A percentile compares a stretch with the other conserved stretches of the same genome.
These are phyloP conservation scores for Pristionchus mayeri DNA, from an alignment of 2,888 invertebrate species.

Conservation along the genomic window DNA sequence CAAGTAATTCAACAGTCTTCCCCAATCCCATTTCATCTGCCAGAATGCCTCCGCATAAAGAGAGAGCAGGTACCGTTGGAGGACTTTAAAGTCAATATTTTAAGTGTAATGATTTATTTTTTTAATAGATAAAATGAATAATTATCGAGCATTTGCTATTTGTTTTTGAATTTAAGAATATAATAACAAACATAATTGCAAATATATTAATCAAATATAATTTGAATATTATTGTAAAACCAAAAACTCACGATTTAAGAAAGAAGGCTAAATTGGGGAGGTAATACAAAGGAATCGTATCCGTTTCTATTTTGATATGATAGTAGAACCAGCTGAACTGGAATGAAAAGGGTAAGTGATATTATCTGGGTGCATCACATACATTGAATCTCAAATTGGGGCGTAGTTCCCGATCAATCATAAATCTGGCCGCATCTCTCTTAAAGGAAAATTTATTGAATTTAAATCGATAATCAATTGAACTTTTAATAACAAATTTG, in stretches of 20 bases:
- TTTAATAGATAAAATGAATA: too few species aligned
- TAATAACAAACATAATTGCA: too few species aligned
- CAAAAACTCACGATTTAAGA: neutral
- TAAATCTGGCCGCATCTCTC: conserved; percentile 77
- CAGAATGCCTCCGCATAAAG: conserved; percentile 80
- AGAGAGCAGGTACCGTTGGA: neutral
- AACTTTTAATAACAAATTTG: too few species aligned
- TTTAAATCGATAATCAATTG: too few species aligned
- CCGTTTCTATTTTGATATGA: neutral
- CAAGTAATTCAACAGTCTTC: conserved; percentile 86
- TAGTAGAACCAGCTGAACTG: conserved; percentile 29
- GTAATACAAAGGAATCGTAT: conserved; percentile 45
- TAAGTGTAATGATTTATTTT: too few species aligned
- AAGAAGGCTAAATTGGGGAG: conserved; percentile 52
- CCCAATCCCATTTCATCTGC: conserved; percentile 89
- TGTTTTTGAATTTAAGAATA: too few species aligned
- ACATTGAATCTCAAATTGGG: conserved; percentile 30
- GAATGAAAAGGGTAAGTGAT: neutral
- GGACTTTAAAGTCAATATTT: too few species aligned
- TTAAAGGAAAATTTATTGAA: too few species aligned
- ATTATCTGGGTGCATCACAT: too few species aligned
- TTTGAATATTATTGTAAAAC: too few species aligned
- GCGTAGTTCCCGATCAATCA: conserved; percentile 76
- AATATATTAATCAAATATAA: too few species aligned
- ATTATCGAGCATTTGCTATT: too few species aligned